Evolutionary conservation across 2,797 vertebrate species (phyloP).

Genomic region (Benthosema pterotum): DNA sequence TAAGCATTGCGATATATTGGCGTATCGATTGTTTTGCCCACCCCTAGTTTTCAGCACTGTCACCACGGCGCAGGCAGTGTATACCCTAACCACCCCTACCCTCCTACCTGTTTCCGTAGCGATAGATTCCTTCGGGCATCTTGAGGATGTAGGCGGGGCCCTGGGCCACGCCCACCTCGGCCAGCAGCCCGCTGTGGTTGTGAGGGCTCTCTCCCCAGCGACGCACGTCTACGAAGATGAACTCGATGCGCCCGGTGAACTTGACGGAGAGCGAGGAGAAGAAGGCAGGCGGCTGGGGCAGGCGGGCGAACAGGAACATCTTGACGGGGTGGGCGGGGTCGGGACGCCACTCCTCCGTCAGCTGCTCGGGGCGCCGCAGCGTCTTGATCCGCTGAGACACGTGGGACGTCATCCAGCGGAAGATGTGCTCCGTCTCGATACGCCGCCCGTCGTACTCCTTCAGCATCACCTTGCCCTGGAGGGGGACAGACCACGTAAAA

Average conservation of each 20-base stretch:
- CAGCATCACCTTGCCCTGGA: conserved; percentile 92
- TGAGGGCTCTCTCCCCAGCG: conserved; percentile 84
- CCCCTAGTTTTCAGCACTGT: too few relatives aligned
- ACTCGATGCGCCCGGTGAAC: conserved; percentile 97
- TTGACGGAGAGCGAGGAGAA: conserved; percentile 96
- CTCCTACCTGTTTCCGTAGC: conserved; percentile 87
- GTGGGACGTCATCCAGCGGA: conserved; percentile 96
- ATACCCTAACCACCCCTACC: background rate
- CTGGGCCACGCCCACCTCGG: conserved; percentile 87
- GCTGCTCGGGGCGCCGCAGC: conserved; percentile 82
- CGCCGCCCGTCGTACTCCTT: conserved; percentile 90
- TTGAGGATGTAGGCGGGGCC: conserved; percentile 94
- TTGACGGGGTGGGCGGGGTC: conserved; percentile 88
- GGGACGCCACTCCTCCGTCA: conserved; percentile 90
- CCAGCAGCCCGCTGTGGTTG: conserved; percentile 86
- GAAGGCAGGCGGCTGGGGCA: conserved; percentile 93
- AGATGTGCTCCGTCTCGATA: conserved; percentile 91
- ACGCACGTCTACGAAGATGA: conserved; percentile 95
- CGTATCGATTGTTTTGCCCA: too few relatives aligned
- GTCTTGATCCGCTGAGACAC: conserved; percentile 96
- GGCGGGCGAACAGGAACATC: conserved; percentile 93
- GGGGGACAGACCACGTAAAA: too few relatives aligned
- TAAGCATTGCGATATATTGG: too few relatives aligned
- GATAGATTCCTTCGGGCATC: conserved; percentile 96
- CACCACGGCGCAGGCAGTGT: too few relatives aligned